Percentiles rank a stretch among this genome's conserved stretches.
Evolutionary conservation across 2,888 invertebrate genomes (phyloP).

Genomic region (Drosophila neotestacea): DNA sequence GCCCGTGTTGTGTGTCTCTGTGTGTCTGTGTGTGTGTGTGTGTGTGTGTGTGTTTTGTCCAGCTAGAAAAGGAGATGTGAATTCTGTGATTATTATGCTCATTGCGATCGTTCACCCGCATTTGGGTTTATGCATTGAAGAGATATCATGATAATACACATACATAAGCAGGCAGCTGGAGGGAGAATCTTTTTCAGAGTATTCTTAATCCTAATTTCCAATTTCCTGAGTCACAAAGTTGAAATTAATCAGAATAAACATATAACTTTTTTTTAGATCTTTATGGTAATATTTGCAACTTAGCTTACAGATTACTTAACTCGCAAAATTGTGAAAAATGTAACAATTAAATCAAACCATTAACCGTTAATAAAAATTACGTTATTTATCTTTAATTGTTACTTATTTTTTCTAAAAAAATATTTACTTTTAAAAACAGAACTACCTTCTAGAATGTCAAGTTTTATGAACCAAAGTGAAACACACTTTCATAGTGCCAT

Average conservation of each 20-base stretch:
- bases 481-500: too few species aligned
- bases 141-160: constrained; percentile 8
- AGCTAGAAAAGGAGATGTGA: constrained; percentile 36
- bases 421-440: too few species aligned
- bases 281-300: not conserved
- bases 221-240: too few species aligned
- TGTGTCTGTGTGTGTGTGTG: constrained; percentile 38
- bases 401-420: too few species aligned
- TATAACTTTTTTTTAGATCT: too few species aligned
- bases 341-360: too few species aligned
- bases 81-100: constrained; percentile 38
- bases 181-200: not conserved
- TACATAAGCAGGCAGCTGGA: not conserved
- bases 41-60: constrained; percentile 27
- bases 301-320: not conserved
- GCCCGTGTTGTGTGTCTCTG: constrained; percentile 4
- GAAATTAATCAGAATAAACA: too few species aligned
- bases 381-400: too few species aligned
- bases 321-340: not conserved
- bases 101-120: constrained; percentile 41
- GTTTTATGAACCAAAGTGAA: too few species aligned
- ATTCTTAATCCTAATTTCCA: too few species aligned
- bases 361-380: too few species aligned
- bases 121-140: constrained; percentile 9
- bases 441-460: too few species aligned